Conservation (phyloP, 2,888 invertebrate genomes). For the Exephanes ischioxanthus region DNA sequence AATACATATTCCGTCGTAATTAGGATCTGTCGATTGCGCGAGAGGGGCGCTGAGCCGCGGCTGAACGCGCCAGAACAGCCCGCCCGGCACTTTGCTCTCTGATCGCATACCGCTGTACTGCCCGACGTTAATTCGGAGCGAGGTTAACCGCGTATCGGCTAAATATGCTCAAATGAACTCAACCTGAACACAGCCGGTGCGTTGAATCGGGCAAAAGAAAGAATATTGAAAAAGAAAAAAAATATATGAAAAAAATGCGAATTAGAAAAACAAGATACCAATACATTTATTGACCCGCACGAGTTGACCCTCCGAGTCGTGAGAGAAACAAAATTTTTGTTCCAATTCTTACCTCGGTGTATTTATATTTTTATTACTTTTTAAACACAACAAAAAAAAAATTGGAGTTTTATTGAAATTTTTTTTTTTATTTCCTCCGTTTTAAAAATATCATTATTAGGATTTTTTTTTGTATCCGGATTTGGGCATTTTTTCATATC, state of each 20-base stretch:
- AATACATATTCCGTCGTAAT: constrained; percentile 64
- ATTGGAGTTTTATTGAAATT: no score
- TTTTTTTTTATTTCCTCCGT: no score
- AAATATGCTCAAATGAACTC: constrained; percentile 20
- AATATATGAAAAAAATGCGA: neutral
- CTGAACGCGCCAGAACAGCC: constrained; percentile 13
- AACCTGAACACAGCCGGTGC: constrained; percentile 5
- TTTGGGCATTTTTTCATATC: no score
- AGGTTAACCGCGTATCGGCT: constrained; percentile 56
- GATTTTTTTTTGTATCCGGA: no score
- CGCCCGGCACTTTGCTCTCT: constrained; percentile 44
- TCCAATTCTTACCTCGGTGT: neutral
- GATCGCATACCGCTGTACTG: constrained; percentile 26
- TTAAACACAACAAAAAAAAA: no score
- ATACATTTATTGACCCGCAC: constrained; percentile 4
- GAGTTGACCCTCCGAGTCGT: neutral
- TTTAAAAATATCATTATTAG: no score
- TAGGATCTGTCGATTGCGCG: constrained; percentile 59
- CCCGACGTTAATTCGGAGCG: constrained; percentile 56
- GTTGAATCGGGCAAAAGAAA: neutral
- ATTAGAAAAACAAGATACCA: neutral
- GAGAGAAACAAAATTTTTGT: neutral
- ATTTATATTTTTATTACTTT: neutral
- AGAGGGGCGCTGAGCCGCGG: constrained; percentile 2
- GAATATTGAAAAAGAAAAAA: constrained; percentile 3